Conservation (phyloP, 1,140 invertebrate genomes). For the Ditylenchus dipsaci region DNA sequence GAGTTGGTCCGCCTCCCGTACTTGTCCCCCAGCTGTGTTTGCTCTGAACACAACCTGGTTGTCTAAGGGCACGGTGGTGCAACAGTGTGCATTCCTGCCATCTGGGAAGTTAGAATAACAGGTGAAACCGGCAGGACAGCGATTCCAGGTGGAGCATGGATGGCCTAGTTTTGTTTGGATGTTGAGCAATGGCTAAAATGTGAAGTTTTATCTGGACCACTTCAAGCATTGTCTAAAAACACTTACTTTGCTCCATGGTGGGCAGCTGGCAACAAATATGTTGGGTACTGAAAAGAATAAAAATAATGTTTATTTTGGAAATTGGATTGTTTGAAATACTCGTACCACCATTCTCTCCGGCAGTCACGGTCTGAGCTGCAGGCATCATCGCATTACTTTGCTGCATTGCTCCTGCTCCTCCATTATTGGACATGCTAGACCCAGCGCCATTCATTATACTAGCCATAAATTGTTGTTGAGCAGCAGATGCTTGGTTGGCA, state of each 20-base stretch:
- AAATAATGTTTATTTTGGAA: neutral
- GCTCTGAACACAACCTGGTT: conserved; percentile 39
- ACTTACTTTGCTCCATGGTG: conserved; percentile 27
- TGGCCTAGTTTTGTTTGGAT: conserved; percentile 29
- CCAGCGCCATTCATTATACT: no score
- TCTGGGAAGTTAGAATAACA: conserved; percentile 48
- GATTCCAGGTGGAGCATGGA: conserved; percentile 41
- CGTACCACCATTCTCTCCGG: no score
- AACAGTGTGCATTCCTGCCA: conserved; percentile 44
- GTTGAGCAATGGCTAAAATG: conserved; percentile 29
- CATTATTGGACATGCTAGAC: no score
- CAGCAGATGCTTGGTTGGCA: no score
- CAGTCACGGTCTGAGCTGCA: no score
- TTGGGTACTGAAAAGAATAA: neutral
- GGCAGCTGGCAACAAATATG: conserved; percentile 37
- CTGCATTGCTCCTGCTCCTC: no score
- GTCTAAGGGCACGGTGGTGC: conserved; percentile 41
- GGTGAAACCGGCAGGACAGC: conserved; percentile 42
- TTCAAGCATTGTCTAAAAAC: no score
- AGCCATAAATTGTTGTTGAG: no score
- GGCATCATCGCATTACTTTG: no score
- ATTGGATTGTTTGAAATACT: no score
- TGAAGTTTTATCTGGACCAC: neutral
- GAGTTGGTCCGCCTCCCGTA: neutral
- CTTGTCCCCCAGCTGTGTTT: conserved; percentile 21